Percentiles rank a stretch among this genome's conserved stretches.
Evolutionary conservation across 1,140 invertebrate genomes (phyloP).

Genomic region (Diorhabda elongata): DNA sequence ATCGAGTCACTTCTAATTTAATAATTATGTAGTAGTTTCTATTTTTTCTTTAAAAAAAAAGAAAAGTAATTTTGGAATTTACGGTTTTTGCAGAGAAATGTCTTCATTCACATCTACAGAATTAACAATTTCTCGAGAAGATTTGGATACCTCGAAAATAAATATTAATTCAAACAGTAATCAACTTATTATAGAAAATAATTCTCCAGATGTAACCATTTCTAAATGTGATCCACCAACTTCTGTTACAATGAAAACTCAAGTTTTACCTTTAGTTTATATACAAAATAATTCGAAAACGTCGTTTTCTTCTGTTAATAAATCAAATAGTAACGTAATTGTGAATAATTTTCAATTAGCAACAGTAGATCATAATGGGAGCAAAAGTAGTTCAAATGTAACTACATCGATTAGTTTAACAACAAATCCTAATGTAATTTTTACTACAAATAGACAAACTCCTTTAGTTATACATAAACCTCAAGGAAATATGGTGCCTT

Average conservation of each 20-base stretch:
- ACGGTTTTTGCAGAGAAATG: slow-evolving; percentile 36
- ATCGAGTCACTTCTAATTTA: too few relatives aligned
- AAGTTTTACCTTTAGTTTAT: slow-evolving; percentile 41
- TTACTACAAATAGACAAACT: slow-evolving; percentile 32
- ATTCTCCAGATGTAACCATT: slow-evolving; percentile 34
- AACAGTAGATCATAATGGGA: slow-evolving; percentile 17
- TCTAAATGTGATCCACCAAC: slow-evolving; percentile 27
- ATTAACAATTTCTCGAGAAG: slow-evolving; percentile 14
- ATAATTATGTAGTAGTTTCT: too few relatives aligned
- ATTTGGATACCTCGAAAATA: slow-evolving; percentile 22
- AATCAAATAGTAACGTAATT: slow-evolving; percentile 28
- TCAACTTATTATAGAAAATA: slow-evolving; percentile 29
- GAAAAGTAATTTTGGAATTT: slow-evolving; percentile 19
- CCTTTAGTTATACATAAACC: slow-evolving; percentile 39
- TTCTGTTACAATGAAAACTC: slow-evolving; percentile 26
- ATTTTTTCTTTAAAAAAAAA: too few relatives aligned
- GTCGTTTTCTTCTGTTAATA: slow-evolving; percentile 29
- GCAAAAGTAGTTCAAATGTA: slow-evolving; percentile 8
- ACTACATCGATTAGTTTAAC: slow-evolving; percentile 20
- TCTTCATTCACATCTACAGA: slow-evolving; percentile 28
- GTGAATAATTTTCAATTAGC: slow-evolving; percentile 36
- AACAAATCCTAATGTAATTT: slow-evolving; percentile 36
- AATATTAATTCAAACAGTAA: slow-evolving; percentile 24
- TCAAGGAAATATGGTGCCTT: slow-evolving; percentile 29
- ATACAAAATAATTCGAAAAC: slow-evolving; percentile 41